Evolutionary conservation across 2,113 vertebrate genomes (phyloP).

Genomic region (Phodopus roborovskii): DNA sequence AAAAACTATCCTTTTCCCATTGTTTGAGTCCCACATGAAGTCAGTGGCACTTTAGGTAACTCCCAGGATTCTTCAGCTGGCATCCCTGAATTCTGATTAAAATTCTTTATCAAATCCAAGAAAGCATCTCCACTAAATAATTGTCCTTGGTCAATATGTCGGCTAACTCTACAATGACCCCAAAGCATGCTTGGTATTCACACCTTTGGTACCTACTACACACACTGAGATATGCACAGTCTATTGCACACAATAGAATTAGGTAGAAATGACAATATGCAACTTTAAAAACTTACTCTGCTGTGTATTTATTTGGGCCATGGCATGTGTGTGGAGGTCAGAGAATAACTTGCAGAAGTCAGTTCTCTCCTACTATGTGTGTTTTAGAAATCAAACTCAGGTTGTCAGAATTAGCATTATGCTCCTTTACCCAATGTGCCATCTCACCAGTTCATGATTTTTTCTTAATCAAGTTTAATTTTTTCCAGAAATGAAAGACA

Average conservation of each 20-base stretch:
- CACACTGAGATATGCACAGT: not conserved
- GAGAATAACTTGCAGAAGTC: not conserved
- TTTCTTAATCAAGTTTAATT: not conserved
- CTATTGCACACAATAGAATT: not conserved
- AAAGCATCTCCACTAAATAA: constrained; percentile 4
- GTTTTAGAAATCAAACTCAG: not conserved
- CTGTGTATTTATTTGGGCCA: not conserved
- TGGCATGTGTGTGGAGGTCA: not conserved
- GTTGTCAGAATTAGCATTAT: not conserved
- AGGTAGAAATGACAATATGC: not conserved
- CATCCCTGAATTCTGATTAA: constrained; percentile 16
- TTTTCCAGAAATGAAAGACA: not conserved
- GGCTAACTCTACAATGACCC: not conserved
- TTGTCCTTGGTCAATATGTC: not conserved
- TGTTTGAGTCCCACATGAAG: not conserved
- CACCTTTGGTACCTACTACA: not conserved
- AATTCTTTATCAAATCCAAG: not conserved
- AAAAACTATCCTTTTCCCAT: constrained; percentile 2
- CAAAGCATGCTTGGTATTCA: not conserved
- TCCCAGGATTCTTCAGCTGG: not conserved
- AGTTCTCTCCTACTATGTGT: not conserved
- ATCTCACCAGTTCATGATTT: not conserved
- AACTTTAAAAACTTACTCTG: not conserved
- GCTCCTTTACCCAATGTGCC: not conserved
- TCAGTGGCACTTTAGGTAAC: not conserved